phyloP scores from a whole-genome alignment of 2,888 invertebrate species.

The Ochlodes sylvanus region DNA sequence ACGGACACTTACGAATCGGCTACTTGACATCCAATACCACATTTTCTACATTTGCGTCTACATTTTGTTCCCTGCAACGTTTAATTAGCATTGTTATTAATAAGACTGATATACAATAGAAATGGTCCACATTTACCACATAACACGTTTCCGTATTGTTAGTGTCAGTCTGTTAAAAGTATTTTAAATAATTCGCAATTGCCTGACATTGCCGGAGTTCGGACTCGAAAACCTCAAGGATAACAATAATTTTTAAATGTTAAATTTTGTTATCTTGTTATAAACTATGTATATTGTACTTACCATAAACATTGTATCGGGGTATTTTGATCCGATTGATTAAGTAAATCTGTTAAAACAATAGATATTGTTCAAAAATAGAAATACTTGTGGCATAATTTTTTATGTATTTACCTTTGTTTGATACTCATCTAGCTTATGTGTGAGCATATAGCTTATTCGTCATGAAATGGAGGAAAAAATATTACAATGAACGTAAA shows the following conservation, averaged over 20 bases:
- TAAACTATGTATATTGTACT: slow-evolving; percentile 40
- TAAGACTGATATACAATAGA: slow-evolving; percentile 59
- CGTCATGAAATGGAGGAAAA: neutral
- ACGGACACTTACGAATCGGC: slow-evolving; percentile 46
- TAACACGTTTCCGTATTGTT: slow-evolving; percentile 45
- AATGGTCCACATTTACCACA: slow-evolving; percentile 31
- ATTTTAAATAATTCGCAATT: slow-evolving; percentile 38
- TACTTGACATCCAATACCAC: slow-evolving; percentile 43
- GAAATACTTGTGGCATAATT: neutral
- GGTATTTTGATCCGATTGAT: neutral
- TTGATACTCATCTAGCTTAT: neutral
- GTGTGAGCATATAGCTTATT: neutral
- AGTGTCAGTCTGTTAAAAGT: slow-evolving; percentile 52
- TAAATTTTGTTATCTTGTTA: slow-evolving; percentile 13
- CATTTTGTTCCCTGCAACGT: slow-evolving; percentile 10
- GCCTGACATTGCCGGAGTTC: slow-evolving; percentile 42
- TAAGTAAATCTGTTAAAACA: neutral
- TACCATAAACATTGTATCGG: slow-evolving; percentile 38
- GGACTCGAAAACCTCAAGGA: neutral
- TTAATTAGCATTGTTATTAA: slow-evolving; percentile 45
- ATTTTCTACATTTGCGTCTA: slow-evolving; percentile 17
- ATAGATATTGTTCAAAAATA: neutral
- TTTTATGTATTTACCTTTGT: neutral
- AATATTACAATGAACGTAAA: neutral
- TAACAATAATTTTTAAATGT: slow-evolving; percentile 9